Evolutionary conservation across 2,888 invertebrate genomes (phyloP), one percentile per base, ranked within the genome.

Genomic region (Apodemia hepburni): DNA sequence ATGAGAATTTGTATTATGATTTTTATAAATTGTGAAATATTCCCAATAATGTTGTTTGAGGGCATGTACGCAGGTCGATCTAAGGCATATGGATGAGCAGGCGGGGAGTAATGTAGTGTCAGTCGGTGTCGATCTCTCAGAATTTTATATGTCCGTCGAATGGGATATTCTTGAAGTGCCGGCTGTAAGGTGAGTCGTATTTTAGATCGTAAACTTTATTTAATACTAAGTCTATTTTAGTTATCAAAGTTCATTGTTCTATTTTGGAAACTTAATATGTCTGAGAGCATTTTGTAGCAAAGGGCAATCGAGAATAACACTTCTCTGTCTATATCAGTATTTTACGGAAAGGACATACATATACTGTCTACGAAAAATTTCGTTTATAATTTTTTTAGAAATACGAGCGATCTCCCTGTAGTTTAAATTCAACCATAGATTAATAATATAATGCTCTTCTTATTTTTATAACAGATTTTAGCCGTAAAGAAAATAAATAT

Each of bases 131-230:
- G 99, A 99, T 89, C 94, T 99, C 70, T 96, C 97, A 62, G 99
- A 98, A 91, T 99, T 99, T 93, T 99, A 99, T 92, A 97, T 97
- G 94, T 98, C 98, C 68, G 99, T 99, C 63, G 99, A 99, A 90
- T 99, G 99, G 99, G 99, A 99, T 91, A 98, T 99, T 76, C 93
- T 99, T 68, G 97, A 98, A 92, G 99, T 98, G 80, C 98, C 97
- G 71, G 97, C 97, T 71, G 97, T 97, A 71, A 95, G 97, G 97
- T 96, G 81, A 92, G 89, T 71, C 35, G n/a, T 59, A 58, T 11
- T 38, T 3, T 12, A 38, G 15, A 42, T 42, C n/a, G 6, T 42
- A 42, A 42, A 4, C 4, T 6, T 42, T 42, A 42, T 42, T 42
- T 42, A n/a, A 42, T 15, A 6, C 15, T 6, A n/a, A 15, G 6